Evolutionary conservation across 2,113 vertebrate genomes (phyloP).

Genomic region (Tylochromis polylepis): DNA sequence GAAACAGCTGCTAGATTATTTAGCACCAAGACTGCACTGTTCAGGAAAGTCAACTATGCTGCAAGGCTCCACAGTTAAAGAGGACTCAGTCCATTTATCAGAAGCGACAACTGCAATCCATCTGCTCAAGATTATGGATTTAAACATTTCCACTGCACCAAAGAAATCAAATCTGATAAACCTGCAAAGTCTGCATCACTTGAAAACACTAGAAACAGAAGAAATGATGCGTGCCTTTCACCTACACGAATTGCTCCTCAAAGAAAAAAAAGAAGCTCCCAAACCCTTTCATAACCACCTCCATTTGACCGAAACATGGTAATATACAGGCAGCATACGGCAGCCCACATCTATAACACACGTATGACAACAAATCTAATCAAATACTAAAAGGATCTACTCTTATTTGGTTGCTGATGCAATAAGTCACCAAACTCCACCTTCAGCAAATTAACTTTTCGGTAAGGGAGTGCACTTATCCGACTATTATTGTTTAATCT

Average conservation of each 20-base stretch:
- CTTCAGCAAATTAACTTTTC: neutral
- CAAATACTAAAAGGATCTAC: neutral
- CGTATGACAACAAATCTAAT: neutral
- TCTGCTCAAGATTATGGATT: no score
- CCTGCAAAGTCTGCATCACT: neutral
- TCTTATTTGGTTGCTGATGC: neutral
- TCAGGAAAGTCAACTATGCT: slow-evolving; percentile 2
- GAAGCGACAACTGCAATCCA: neutral
- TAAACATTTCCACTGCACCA: neutral
- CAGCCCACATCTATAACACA: neutral
- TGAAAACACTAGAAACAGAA: neutral
- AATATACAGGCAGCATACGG: neutral
- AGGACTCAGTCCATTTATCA: neutral
- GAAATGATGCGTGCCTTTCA: neutral
- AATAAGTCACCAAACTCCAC: neutral
- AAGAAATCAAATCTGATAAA: neutral
- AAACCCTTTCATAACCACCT: neutral
- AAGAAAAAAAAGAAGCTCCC: neutral
- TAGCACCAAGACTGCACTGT: slow-evolving; percentile 16
- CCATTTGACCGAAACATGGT: neutral
- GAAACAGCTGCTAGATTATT: slow-evolving; percentile 32
- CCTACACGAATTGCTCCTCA: neutral
- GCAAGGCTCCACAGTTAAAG: neutral
- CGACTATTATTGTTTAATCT: neutral
- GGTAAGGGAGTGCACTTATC: neutral